Evolutionary conservation across 2,797 vertebrate genomes (phyloP), one percentile per base, ranked within the genome.

Genomic region (Myotis vivesi): DNA sequence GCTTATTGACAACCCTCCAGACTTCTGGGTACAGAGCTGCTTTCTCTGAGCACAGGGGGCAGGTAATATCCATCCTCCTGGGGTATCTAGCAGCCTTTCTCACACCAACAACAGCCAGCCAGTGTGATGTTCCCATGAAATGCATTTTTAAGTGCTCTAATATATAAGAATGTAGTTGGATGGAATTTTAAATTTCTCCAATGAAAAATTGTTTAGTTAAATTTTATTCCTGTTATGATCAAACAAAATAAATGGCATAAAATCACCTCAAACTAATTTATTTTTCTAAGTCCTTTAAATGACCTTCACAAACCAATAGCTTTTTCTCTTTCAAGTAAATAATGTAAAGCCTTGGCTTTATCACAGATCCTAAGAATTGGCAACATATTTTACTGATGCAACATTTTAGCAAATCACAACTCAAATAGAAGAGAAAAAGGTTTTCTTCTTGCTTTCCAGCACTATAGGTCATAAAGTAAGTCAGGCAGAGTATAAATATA

Each of bases 201-300:
- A 33, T 64, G 51, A 85, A n/a, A 89, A 85, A 49, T 55, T 66
- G 6, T 64, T 91, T 44, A 73, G 20, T 49, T 75, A 87, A 73
- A 57, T 89, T 72, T 57, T 57, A 36, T 80, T 80, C 22, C 46
- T 92, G 0, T 77, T 84, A 81, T 46, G 38, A 71, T 87, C 64
- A 72, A 71, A 7, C 28, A 76, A 53, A 94, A 72, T 44, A 83
- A 95, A 87, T n/a, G 62, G 28, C 38, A 80, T 72, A 72, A 88
- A 75, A 66, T 83, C 41, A 80, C 28, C 30, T 86, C 22, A 94
- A 57, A 28, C 4, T 41, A 80, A 57, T 71, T 94, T 91, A 33
- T 75, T 92, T 92, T 91, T 89, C 64, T 87, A 80, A 87, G 57
- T 16, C 46, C 30, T 92, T 93, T 73, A 94, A 92, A 88, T 75